A percentile compares a stretch with the other conserved stretches of the same genome.
Evolutionary conservation across 2,888 invertebrate species (phyloP).

Genomic region (Parnassius orleans): DNA sequence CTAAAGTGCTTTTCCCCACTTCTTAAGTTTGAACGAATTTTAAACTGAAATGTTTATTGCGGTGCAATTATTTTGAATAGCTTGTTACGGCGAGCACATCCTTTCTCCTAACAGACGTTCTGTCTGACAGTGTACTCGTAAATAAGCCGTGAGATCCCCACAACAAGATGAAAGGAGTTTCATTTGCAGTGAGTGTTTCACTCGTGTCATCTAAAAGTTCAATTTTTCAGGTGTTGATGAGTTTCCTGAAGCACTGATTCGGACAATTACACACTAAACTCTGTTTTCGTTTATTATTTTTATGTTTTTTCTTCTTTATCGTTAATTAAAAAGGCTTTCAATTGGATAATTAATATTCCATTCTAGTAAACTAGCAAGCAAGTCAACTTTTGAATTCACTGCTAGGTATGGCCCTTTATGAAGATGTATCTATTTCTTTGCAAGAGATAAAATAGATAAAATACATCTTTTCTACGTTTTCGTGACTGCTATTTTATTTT

Average conservation of each 20-base stretch:
- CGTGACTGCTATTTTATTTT: no score
- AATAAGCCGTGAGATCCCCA: slow-evolving; percentile 44
- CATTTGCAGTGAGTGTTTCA: slow-evolving; percentile 60
- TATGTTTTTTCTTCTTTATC: background rate
- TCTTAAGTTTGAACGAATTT: background rate
- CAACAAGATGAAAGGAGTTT: slow-evolving; percentile 56
- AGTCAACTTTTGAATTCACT: no score
- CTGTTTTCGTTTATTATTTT: background rate
- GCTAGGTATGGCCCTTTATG: no score
- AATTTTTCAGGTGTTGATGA: slow-evolving; percentile 60
- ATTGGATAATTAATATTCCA: no score
- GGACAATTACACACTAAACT: slow-evolving; percentile 38
- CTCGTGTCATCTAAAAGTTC: slow-evolving; percentile 48
- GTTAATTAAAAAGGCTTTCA: no score
- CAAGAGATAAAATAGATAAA: no score
- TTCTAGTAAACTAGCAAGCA: no score
- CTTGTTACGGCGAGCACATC: slow-evolving; percentile 24
- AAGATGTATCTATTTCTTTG: no score
- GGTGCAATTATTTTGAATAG: slow-evolving; percentile 25
- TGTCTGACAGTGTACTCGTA: slow-evolving; percentile 35
- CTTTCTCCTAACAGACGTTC: slow-evolving; percentile 7
- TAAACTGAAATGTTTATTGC: slow-evolving; percentile 5
- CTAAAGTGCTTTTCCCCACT: background rate
- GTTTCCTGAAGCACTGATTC: slow-evolving; percentile 44
- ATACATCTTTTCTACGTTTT: no score